Evolutionary conservation across 2,113 vertebrate genomes (phyloP).

Genomic region (Phrynocephalus versicolor): DNA sequence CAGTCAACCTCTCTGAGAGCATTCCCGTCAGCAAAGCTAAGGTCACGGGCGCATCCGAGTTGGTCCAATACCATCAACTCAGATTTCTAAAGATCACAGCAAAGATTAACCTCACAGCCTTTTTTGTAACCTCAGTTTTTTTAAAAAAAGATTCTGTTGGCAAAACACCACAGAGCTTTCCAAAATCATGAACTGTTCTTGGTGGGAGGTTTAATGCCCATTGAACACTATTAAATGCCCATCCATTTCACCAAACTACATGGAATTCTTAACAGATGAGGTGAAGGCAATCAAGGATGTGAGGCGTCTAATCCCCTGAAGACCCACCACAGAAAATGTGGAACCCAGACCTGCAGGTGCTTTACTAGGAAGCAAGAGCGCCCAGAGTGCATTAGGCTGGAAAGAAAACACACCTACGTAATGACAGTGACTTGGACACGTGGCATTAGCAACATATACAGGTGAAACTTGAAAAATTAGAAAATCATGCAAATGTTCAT

Average conservation of each 20-base stretch:
- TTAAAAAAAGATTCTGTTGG: not conserved
- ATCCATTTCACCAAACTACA: too few relatives aligned
- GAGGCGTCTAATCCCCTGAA: not conserved
- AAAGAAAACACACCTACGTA: not conserved
- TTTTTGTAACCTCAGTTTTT: not conserved
- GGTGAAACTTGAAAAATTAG: too few relatives aligned
- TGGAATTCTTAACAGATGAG: too few relatives aligned
- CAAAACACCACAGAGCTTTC: not conserved
- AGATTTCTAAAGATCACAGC: not conserved
- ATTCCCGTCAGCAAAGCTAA: not conserved
- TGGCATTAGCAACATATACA: too few relatives aligned
- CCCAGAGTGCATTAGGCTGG: not conserved
- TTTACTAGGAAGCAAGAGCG: not conserved
- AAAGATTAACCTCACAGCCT: not conserved
- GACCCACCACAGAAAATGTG: not conserved
- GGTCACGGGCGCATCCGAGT: too few relatives aligned
- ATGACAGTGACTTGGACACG: not conserved
- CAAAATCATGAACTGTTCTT: too few relatives aligned
- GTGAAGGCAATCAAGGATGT: too few relatives aligned
- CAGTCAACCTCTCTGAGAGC: not conserved
- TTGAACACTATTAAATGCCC: too few relatives aligned
- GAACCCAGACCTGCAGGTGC: too few relatives aligned
- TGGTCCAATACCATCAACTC: not conserved
- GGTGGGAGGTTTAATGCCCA: too few relatives aligned
- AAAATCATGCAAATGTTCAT: too few relatives aligned